phyloP scores from a whole-genome alignment of 2,797 vertebrate genomes.

The Salarias fasciatus region DNA sequence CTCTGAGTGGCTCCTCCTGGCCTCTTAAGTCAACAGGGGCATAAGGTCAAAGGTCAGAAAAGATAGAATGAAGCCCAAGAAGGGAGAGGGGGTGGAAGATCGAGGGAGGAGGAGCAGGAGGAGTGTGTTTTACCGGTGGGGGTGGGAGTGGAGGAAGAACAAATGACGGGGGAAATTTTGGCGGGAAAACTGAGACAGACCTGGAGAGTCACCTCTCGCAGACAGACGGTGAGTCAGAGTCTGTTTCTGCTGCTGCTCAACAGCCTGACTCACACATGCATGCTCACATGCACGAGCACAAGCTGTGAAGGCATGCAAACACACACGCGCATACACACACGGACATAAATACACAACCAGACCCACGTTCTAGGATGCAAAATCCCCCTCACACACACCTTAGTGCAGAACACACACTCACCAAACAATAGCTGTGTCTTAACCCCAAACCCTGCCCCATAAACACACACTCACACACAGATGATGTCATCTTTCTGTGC shows the following conservation, averaged over 20 bases:
- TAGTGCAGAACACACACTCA: conserved; percentile 1
- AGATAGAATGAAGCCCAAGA: conserved; percentile 70
- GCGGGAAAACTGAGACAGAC: conserved; percentile 72
- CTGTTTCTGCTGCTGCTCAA: conserved; percentile 43
- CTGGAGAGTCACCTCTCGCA: conserved; percentile 55
- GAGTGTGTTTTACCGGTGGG: not conserved
- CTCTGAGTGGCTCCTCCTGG: conserved; percentile 62
- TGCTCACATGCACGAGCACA: conserved; percentile 21
- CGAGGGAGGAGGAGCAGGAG: not conserved
- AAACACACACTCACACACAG: conserved; percentile 21
- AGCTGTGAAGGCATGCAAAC: conserved; percentile 13
- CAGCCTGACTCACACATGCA: conserved; percentile 46
- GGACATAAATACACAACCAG: conserved; percentile 12
- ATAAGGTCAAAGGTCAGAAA: conserved; percentile 73
- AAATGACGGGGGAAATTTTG: conserved; percentile 62
- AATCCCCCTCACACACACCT: conserved; percentile 20
- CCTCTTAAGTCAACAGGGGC: conserved; percentile 75
- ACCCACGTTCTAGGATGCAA: conserved; percentile 7
- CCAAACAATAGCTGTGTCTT: conserved; percentile 33
- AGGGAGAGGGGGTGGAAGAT: conserved; percentile 45
- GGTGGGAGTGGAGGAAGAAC: conserved; percentile 37
- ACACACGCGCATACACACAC: conserved; percentile 28
- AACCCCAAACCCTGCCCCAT: not conserved
- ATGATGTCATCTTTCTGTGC: conserved; percentile 67
- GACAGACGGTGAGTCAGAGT: conserved; percentile 72